Base-by-base conservation (phyloP, 2,113 vertebrate genomes). In the Colius striatus region DNA sequence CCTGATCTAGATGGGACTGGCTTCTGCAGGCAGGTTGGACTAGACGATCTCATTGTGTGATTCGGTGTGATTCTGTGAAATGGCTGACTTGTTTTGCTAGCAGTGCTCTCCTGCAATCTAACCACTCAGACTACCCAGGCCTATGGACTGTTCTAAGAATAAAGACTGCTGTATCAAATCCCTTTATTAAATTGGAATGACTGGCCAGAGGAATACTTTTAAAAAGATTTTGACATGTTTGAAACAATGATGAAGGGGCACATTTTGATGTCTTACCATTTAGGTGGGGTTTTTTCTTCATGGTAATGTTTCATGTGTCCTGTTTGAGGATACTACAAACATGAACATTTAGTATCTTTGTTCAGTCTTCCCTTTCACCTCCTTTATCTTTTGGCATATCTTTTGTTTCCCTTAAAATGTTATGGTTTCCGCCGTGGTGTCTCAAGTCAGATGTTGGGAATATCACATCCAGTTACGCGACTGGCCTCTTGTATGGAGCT, bases 391-490 rank as follows among this genome's bases (percentile, higher is more conserved):
- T 17, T 67, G 36, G 11, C 3, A 2, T 6, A 14, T 16, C 18
- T 23, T 22, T 27, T 27, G n/a, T 30, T 48, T 65, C 32, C 34
- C n/a, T 48, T 9, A 5, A 47, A 13, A 3, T 12, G 16, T 11
- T 12, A 2, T 10, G 23, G 16, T 51, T 71, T 43, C 47, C 34
- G 47, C 15, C 4, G 26, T 2, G 30, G 17, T 21, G 41, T 29
- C n/a, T 36, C 1, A 34, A 85, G 54, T 30, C 41, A 6, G 41
- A 12, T 6, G 10, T 26, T 21, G 8, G 53, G 9, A 25, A 20
- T 45, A 11, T 25, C 13, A 3, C 5, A 8, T 7, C 6, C 15
- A 16, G 47, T n/a, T n/a, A 34, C 5, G 22, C 34, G 19, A 0
- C 48, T 32, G 34, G 51, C 36, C 13, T 16, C 16, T 23, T 20